phyloP scores from a whole-genome alignment of 2,888 invertebrate species.

The Listrodromus nycthemerus region DNA sequence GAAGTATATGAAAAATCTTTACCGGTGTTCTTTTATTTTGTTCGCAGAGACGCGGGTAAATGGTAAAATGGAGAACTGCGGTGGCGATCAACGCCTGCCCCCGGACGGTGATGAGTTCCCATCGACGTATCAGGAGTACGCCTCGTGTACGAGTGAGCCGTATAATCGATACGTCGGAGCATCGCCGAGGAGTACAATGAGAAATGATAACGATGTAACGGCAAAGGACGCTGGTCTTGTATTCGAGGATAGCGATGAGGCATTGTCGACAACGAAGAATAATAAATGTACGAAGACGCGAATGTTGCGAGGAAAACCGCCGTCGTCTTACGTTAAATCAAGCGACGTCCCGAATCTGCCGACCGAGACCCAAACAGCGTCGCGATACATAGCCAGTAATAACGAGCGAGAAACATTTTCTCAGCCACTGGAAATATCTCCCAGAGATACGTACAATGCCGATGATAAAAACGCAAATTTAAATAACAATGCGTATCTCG shows the following conservation, averaged over 20 bases:
- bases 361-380: conserved; percentile 30
- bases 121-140: conserved; percentile 87
- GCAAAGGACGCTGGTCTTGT: conserved; percentile 65
- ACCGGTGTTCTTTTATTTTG: conserved; percentile 32
- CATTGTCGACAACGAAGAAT: conserved; percentile 47
- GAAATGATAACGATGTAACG: conserved; percentile 76
- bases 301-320: conserved; percentile 59
- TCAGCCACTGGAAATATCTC: conserved; percentile 48
- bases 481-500: conserved; percentile 34
- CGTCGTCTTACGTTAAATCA: conserved; percentile 33
- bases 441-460: conserved; percentile 19
- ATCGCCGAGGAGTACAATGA: conserved; percentile 65
- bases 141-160: conserved; percentile 81
- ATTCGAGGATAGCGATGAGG: conserved; percentile 67
- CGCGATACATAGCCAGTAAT: conserved; percentile 49
- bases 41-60: conserved; percentile 79
- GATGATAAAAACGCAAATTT: conserved; percentile 42
- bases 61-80: conserved; percentile 86
- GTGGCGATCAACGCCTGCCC: conserved; percentile 90
- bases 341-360: conserved; percentile 16
- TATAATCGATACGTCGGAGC: conserved; percentile 78
- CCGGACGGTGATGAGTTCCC: conserved; percentile 94
- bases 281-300: conserved; percentile 55
- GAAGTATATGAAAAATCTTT: background rate
- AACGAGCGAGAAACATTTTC: conserved; percentile 42